A percentile compares a stretch with the other conserved stretches of the same genome.
phyloP scores from a whole-genome alignment of 2,797 vertebrate species.

The Halcyon badia region DNA sequence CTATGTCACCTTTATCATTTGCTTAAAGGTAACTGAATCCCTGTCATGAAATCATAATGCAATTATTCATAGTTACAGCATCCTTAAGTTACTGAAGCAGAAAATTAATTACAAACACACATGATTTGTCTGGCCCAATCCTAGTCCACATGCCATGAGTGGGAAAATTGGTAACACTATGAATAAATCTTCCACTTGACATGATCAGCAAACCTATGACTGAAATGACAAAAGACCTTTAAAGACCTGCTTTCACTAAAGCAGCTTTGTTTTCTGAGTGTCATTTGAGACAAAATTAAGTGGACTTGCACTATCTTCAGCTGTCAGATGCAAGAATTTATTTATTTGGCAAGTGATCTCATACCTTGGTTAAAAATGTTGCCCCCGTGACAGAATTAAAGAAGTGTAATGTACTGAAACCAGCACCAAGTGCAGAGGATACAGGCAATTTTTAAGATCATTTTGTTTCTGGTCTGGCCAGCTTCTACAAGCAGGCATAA shows the following conservation, averaged over 20 bases:
- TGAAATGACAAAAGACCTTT: neutral
- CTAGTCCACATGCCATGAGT: neutral
- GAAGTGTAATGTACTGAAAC: neutral
- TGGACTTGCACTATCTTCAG: neutral
- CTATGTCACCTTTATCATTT: neutral
- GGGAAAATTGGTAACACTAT: neutral
- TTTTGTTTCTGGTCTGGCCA: neutral
- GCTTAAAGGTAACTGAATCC: neutral
- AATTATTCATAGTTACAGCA: neutral
- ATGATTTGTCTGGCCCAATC: neutral
- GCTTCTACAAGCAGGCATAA: neutral
- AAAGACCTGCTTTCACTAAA: neutral
- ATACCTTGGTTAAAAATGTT: neutral
- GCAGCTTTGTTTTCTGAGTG: neutral
- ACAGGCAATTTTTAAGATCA: neutral
- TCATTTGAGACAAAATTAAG: constrained; percentile 4
- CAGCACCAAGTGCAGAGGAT: neutral
- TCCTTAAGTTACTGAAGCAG: neutral
- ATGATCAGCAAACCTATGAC: neutral
- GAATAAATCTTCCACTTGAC: neutral
- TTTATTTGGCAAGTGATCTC: neutral
- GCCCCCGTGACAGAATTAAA: neutral
- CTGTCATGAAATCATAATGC: neutral
- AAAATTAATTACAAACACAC: neutral
- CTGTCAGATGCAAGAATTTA: neutral